Conservation (phyloP, 2,888 invertebrate genomes). For the Apoda limacodes region DNA sequence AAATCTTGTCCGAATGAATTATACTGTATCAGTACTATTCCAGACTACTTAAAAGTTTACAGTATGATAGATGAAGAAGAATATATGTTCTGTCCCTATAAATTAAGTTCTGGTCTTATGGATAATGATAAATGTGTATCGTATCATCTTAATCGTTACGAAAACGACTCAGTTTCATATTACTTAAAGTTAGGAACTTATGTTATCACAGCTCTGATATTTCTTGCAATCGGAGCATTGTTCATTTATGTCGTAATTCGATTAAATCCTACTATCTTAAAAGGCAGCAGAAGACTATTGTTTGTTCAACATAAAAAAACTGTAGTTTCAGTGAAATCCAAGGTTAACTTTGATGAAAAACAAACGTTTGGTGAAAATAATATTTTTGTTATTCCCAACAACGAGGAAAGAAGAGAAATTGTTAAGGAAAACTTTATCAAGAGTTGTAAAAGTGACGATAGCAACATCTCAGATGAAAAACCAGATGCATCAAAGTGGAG, state of each 20-base stretch:
- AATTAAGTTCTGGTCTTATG: conserved; percentile 25
- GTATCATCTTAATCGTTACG: conserved; percentile 23
- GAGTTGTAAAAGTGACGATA: conserved; percentile 50
- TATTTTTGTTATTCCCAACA: conserved; percentile 32
- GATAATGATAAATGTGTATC: conserved; percentile 30
- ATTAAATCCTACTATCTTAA: conserved; percentile 66
- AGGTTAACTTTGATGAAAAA: conserved; percentile 37
- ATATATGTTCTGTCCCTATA: conserved; percentile 45
- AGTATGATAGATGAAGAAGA: conserved; percentile 23
- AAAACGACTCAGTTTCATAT: conserved; percentile 1
- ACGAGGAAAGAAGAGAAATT: conserved; percentile 25
- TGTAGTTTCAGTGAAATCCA: conserved; percentile 70
- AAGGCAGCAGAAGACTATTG: conserved; percentile 73
- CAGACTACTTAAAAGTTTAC: conserved; percentile 36
- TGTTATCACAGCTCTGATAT: conserved; percentile 29
- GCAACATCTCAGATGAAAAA: conserved; percentile 65
- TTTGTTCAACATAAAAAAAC: conserved; percentile 67
- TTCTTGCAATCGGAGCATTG: conserved; percentile 48
- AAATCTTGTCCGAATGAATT: conserved; percentile 38
- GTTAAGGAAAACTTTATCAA: conserved; percentile 37
- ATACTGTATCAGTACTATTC: conserved; percentile 40
- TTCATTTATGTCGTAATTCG: conserved; percentile 65
- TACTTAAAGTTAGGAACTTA: conserved; percentile 23
- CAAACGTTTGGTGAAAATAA: conserved; percentile 26
- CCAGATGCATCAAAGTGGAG: conserved; percentile 66